Percentiles rank a stretch among this genome's conserved stretches.
Evolutionary conservation across 2,113 vertebrate species (phyloP).

Genomic region (Anolis sagrei): DNA sequence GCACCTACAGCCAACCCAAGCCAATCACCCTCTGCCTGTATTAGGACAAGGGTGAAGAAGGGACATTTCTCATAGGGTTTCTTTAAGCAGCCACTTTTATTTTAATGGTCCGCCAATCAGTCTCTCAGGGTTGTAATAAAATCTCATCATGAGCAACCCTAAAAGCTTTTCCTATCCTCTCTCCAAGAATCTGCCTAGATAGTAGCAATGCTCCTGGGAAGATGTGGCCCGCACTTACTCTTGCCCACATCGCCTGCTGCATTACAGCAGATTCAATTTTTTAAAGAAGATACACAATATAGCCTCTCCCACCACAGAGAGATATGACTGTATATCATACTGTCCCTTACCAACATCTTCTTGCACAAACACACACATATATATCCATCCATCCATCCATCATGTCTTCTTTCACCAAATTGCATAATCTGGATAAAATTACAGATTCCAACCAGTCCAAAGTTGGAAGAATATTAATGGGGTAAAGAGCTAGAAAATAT

Average conservation of each 20-base stretch:
- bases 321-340: neutral
- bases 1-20: neutral
- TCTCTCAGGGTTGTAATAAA: constrained; percentile 60
- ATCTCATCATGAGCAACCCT: constrained; percentile 54
- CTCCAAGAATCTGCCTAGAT: neutral
- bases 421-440: neutral
- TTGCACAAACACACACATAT: no score
- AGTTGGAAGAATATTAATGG: neutral
- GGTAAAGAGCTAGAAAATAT: neutral
- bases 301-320: neutral
- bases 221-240: neutral
- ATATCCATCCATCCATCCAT: no score
- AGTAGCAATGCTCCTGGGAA: constrained; percentile 33
- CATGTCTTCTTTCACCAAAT: neutral
- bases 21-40: neutral
- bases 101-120: constrained; percentile 46
- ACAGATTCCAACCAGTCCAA: neutral
- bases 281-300: neutral
- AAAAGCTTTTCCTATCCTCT: constrained; percentile 50
- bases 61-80: neutral
- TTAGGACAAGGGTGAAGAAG: neutral
- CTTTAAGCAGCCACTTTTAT: constrained; percentile 32
- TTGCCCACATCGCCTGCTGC: neutral
- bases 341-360: neutral
- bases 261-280: neutral